A percentile compares a stretch with the other conserved stretches of the same genome.
Conservation (phyloP, 1,140 invertebrate species). For the Saxidomus purpurata region DNA sequence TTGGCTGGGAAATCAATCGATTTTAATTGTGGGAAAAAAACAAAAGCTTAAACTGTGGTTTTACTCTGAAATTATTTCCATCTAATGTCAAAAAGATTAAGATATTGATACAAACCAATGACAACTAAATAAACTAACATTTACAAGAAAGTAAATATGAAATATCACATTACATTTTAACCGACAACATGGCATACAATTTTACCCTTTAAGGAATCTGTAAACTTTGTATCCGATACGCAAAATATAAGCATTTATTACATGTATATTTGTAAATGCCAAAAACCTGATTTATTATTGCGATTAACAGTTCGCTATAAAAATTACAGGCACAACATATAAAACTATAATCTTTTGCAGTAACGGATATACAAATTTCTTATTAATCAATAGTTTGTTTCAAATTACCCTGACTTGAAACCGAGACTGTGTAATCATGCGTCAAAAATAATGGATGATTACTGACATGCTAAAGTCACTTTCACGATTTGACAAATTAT, state of each 20-base stretch:
- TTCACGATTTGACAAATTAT: no score
- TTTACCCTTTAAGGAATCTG: neutral
- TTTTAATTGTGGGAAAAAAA: no score
- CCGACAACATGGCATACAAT: constrained; percentile 55
- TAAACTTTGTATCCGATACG: neutral
- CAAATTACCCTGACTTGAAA: constrained; percentile 57
- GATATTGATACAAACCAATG: constrained; percentile 13
- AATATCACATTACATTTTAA: constrained; percentile 52
- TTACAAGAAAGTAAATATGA: constrained; percentile 17
- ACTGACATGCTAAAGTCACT: neutral
- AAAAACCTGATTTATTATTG: neutral
- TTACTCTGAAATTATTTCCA: no score
- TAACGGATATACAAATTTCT: constrained; percentile 19
- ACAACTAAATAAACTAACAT: constrained; percentile 53
- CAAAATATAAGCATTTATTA: neutral
- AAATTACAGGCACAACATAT: neutral
- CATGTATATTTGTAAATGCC: neutral
- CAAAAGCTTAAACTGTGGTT: no score
- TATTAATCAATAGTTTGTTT: constrained; percentile 6
- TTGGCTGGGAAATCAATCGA: no score
- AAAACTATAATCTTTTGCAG: neutral
- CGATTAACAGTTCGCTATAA: neutral
- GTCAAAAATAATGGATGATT: no score
- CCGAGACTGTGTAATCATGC: constrained; percentile 35
- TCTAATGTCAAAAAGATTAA: no score